phyloP scores from a whole-genome alignment of 2,888 invertebrate genomes.

The Phrixothrix hirtus region DNA sequence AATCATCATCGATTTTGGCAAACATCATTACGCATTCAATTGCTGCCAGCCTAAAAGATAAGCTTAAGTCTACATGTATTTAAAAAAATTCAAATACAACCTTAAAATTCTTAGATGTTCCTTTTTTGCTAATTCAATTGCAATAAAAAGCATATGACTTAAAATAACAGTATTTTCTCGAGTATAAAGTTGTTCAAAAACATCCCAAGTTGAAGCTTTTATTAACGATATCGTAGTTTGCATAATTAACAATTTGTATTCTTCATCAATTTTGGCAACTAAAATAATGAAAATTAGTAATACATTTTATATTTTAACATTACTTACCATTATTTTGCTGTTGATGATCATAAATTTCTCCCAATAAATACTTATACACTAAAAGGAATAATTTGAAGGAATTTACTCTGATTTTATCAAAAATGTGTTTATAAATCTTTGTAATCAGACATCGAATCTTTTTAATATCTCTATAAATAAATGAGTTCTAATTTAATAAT shows the following conservation, averaged over 20 bases:
- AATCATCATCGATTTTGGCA: slow-evolving; percentile 62
- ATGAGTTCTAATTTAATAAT: too few species aligned
- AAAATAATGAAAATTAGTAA: slow-evolving; percentile 33
- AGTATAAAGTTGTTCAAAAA: slow-evolving; percentile 61
- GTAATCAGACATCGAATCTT: slow-evolving; percentile 59
- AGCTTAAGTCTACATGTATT: too few species aligned
- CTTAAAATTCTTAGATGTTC: slow-evolving; percentile 68
- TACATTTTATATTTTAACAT: background rate
- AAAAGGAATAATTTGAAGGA: slow-evolving; percentile 61
- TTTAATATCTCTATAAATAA: slow-evolving; percentile 49
- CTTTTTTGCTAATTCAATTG: slow-evolving; percentile 66
- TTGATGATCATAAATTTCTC: slow-evolving; percentile 61
- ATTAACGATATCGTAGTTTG: slow-evolving; percentile 60
- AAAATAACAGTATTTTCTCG: slow-evolving; percentile 63
- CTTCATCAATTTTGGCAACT: slow-evolving; percentile 66
- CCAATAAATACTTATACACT: slow-evolving; percentile 60
- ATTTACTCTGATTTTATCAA: slow-evolving; percentile 58
- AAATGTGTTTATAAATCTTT: slow-evolving; percentile 57
- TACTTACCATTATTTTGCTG: slow-evolving; percentile 33
- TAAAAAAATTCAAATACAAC: too few species aligned
- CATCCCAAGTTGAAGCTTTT: slow-evolving; percentile 57
- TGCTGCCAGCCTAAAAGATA: slow-evolving; percentile 57
- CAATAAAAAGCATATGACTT: slow-evolving; percentile 68
- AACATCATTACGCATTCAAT: slow-evolving; percentile 67
- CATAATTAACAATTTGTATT: slow-evolving; percentile 64